Evolutionary conservation across 2,888 invertebrate genomes (phyloP).

Genomic region (Cosmorhoe ocellata): DNA sequence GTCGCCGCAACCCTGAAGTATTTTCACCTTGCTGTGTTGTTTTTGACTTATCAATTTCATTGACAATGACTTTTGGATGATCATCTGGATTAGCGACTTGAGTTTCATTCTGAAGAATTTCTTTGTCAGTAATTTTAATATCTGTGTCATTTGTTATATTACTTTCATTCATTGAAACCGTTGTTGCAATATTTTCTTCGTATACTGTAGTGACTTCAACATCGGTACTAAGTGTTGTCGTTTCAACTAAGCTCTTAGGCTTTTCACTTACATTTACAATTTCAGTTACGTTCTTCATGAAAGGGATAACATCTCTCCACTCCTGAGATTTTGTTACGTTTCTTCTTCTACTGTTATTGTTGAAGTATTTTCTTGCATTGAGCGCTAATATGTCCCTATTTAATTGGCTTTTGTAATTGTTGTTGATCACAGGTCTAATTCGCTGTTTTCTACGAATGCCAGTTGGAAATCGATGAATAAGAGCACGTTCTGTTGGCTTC

Average conservation of each 20-base stretch:
- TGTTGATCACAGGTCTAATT: constrained; percentile 58
- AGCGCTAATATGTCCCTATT: constrained; percentile 64
- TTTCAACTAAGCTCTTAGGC: constrained; percentile 30
- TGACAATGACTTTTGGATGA: constrained; percentile 28
- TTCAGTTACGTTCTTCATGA: constrained; percentile 44
- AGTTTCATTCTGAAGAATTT: constrained; percentile 24
- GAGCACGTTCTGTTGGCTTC: constrained; percentile 23
- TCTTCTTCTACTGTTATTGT: constrained; percentile 46
- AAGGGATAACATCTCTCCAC: constrained; percentile 57
- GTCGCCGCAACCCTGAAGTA: constrained; percentile 54
- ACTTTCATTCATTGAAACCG: constrained; percentile 17
- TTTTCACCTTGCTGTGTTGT: constrained; percentile 45
- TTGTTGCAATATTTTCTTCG: constrained; percentile 30
- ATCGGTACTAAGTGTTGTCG: constrained; percentile 34
- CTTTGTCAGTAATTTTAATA: not conserved
- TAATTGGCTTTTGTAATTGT: constrained; percentile 58
- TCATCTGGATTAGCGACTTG: constrained; percentile 39
- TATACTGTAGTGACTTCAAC: constrained; percentile 27
- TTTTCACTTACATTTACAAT: constrained; percentile 37
- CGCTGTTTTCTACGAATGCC: constrained; percentile 60
- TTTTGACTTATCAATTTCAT: constrained; percentile 44
- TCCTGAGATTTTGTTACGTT: constrained; percentile 59
- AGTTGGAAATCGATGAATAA: constrained; percentile 51
- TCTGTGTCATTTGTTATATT: constrained; percentile 2
- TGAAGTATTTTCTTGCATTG: constrained; percentile 57